Conservation (phyloP, 2,888 invertebrate genomes). For the Tachina fera region DNA sequence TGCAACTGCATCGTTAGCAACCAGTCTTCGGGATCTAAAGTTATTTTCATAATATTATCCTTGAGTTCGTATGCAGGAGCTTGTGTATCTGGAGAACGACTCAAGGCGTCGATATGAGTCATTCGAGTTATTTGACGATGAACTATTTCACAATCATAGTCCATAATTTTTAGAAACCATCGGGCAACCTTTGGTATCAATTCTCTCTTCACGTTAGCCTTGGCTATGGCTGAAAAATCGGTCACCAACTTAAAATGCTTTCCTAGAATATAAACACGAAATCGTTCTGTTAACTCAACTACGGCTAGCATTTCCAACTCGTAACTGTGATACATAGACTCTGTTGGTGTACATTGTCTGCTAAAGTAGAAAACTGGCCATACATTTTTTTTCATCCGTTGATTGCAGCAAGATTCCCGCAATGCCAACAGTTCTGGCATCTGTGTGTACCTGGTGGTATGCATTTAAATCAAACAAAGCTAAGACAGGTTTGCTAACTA, state of each 20-base stretch:
- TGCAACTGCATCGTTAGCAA: conserved; percentile 69
- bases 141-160: conserved; percentile 59
- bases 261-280: conserved; percentile 33
- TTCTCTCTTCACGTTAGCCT: conserved; percentile 50
- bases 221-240: conserved; percentile 59
- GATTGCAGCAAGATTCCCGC: conserved; percentile 21
- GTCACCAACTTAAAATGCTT: conserved; percentile 52
- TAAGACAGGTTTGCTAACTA: background rate
- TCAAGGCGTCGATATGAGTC: conserved; percentile 66
- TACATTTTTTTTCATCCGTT: background rate
- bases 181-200: conserved; percentile 59
- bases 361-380: conserved; percentile 32
- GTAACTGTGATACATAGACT: conserved; percentile 59
- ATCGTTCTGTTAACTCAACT: conserved; percentile 52
- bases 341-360: conserved; percentile 56
- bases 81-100: conserved; percentile 41
- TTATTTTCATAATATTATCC: conserved; percentile 21
- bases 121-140: conserved; percentile 54
- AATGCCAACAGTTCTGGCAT: conserved; percentile 47
- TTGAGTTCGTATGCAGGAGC: background rate
- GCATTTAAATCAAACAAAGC: background rate
- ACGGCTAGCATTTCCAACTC: conserved; percentile 58
- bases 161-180: conserved; percentile 58
- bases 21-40: conserved; percentile 52
- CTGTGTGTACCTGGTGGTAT: conserved; percentile 39